Conservation (phyloP, 2,113 vertebrate genomes). For the Nyctibius bracteatus region DNA sequence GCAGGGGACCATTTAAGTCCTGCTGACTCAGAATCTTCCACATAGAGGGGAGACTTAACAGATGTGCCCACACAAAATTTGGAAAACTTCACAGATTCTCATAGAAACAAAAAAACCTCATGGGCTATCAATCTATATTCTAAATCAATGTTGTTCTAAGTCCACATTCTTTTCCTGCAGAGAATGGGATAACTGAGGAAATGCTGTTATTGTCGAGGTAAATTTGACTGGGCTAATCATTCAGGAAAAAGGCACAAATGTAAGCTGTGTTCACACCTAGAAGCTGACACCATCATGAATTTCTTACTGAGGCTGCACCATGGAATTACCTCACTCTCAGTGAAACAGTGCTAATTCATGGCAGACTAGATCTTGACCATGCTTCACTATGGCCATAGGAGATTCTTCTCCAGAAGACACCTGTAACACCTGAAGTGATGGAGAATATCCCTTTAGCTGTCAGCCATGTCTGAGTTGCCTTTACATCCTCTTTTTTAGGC, state of each 20-base stretch:
- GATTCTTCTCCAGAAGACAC: background rate
- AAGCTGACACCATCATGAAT: background rate
- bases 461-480: background rate
- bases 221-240: background rate
- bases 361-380: background rate
- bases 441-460: background rate
- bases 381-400: background rate
- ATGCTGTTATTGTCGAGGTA: background rate
- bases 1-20: background rate
- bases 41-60: background rate
- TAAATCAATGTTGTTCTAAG: background rate
- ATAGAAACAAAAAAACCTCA: background rate
- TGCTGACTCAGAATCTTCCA: background rate
- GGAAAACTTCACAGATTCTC: background rate
- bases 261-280: background rate
- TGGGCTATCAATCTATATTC: background rate
- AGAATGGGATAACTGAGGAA: background rate
- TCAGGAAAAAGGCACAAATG: background rate
- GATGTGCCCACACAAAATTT: background rate
- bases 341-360: background rate
- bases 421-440: background rate
- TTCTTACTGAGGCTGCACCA: background rate
- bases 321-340: background rate
- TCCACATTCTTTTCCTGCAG: background rate
- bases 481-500: background rate